Evolutionary conservation across 1,140 invertebrate genomes (phyloP).

Genomic region (Venturia canescens): DNA sequence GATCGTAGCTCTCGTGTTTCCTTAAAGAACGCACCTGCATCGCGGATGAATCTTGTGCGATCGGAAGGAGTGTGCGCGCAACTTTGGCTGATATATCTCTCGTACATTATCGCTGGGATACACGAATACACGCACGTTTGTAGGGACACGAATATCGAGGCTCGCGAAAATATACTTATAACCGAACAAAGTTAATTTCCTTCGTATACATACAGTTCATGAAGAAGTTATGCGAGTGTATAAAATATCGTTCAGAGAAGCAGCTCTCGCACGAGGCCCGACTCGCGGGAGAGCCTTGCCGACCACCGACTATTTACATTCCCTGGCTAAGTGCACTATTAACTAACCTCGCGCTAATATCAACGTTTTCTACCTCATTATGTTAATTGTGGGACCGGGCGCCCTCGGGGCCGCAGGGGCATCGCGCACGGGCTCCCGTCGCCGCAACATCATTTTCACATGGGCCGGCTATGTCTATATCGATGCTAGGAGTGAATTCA

Average conservation of each 20-base stretch:
- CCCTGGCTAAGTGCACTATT: conserved; percentile 65
- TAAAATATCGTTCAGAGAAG: not conserved
- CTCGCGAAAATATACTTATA: too few relatives aligned
- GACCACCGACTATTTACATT: conserved; percentile 63
- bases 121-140: not conserved
- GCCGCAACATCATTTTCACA: conserved; percentile 25
- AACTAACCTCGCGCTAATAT: conserved; percentile 68
- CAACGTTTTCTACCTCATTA: conserved; percentile 66
- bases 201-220: not conserved
- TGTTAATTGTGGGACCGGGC: conserved; percentile 64
- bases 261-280: not conserved
- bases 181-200: not conserved
- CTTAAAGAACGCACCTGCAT: conserved; percentile 1
- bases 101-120: not conserved
- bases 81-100: not conserved
- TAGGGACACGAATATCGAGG: not conserved
- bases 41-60: conserved; percentile 18
- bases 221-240: not conserved
- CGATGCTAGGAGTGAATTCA: not conserved
- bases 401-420: conserved; percentile 57
- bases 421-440: conserved; percentile 26
- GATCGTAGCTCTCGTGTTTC: conserved; percentile 9
- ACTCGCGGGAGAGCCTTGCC: conserved; percentile 11
- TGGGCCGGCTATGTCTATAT: not conserved
- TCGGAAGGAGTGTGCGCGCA: not conserved